A percentile compares a stretch with the other conserved stretches of the same genome.
These are phyloP conservation scores for Barnardius zonarius DNA, from an alignment of 2,113 vertebrate genomes.

Conservation along the genomic window DNA sequence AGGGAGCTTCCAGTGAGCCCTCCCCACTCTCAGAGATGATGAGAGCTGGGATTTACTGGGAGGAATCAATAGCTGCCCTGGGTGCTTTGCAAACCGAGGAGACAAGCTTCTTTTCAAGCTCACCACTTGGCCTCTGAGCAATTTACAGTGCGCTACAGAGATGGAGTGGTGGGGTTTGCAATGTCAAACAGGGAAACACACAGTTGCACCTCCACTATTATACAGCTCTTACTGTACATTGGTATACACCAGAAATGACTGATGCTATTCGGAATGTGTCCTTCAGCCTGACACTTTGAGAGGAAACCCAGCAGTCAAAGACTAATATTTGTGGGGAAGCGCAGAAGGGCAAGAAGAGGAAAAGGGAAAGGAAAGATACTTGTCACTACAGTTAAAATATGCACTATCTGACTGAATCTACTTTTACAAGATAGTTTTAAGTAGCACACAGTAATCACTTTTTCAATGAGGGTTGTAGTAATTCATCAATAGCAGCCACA, in stretches of 20 bases:
- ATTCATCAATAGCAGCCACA: not conserved
- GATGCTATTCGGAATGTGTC: not conserved
- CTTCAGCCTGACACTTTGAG: not conserved
- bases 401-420: not conserved
- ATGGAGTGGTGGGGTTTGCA: not conserved
- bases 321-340: not conserved
- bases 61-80: not conserved
- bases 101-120: not conserved
- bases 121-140: not conserved
- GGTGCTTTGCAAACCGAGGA: not conserved
- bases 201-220: not conserved
- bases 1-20: not conserved
- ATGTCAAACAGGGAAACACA: not conserved
- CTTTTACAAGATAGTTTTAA: not conserved
- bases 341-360: not conserved
- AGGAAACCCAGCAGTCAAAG: not conserved
- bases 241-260: not conserved
- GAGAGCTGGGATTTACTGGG: not conserved
- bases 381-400: not conserved
- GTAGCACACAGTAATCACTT: not conserved
- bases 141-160: not conserved
- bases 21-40: not conserved
- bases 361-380: not conserved
- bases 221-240: accelerated
- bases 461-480: not conserved